phyloP scores from a whole-genome alignment of 2,797 vertebrate genomes.

The Setipinna tenuifilis region DNA sequence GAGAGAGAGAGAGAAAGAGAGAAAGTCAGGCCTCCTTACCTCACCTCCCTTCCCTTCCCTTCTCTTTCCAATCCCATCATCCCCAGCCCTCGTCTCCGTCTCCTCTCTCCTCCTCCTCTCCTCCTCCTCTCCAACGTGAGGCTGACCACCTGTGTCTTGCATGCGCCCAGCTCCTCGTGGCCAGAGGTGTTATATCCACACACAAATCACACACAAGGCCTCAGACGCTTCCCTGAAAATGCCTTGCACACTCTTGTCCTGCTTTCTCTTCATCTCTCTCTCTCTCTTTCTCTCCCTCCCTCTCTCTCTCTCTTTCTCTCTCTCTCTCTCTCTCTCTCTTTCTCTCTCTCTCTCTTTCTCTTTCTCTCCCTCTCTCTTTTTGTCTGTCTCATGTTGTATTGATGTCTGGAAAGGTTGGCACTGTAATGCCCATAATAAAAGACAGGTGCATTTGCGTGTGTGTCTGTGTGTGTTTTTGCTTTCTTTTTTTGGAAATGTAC shows the following conservation, averaged over 20 bases:
- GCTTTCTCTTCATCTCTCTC: conserved; percentile 51
- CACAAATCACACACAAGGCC: conserved; percentile 65
- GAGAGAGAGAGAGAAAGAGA: background rate
- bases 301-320: conserved; percentile 49
- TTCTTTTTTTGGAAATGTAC: conserved; percentile 7
- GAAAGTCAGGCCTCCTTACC: too few species aligned
- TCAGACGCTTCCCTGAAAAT: conserved; percentile 61
- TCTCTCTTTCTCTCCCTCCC: conserved; percentile 53
- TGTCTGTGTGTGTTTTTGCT: conserved; percentile 1
- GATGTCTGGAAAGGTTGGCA: conserved; percentile 38
- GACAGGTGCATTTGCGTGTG: conserved; percentile 41
- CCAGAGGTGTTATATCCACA: conserved; percentile 59
- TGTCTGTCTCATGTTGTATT: background rate
- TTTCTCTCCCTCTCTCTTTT: background rate
- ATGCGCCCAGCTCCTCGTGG: conserved; percentile 54
- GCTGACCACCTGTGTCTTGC: conserved; percentile 60
- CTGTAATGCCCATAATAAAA: conserved; percentile 50
- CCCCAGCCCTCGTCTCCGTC: conserved; percentile 40
- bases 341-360: background rate
- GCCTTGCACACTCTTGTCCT: conserved; percentile 42
- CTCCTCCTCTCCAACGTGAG: conserved; percentile 60
- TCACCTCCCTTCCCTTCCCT: background rate
- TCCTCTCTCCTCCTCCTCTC: conserved; percentile 52
- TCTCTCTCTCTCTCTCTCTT: conserved; percentile 25
- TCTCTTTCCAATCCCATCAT: background rate